These are phyloP conservation scores for Prionchulus punctatus DNA, from an alignment of 2,888 invertebrate genomes.

Conservation along the genomic window DNA sequence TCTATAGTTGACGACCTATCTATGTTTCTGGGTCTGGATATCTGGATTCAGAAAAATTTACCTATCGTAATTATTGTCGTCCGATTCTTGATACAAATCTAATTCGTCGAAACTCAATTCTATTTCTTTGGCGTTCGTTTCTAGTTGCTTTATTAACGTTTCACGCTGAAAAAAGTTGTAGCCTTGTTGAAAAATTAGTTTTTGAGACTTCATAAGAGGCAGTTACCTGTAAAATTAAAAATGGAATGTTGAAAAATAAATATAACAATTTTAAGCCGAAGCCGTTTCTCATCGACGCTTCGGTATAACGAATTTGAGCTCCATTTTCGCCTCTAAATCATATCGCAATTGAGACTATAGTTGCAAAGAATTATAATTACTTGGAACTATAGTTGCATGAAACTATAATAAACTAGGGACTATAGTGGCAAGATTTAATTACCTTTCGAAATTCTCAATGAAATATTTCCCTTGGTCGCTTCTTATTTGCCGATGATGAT, in stretches of 20 bases:
- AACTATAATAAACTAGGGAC: too few relatives aligned
- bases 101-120: constrained; percentile 48
- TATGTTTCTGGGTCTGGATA: too few relatives aligned
- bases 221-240: constrained; percentile 59
- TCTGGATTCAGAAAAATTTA: not conserved
- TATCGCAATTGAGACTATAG: not conserved
- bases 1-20: too few relatives aligned
- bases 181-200: not conserved
- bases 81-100: constrained; percentile 38
- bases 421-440: too few relatives aligned
- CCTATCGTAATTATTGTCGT: constrained; percentile 40
- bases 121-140: constrained; percentile 65
- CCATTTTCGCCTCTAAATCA: not conserved
- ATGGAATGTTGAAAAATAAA: constrained; percentile 85
- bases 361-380: too few relatives aligned
- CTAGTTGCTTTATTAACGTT: constrained; percentile 61
- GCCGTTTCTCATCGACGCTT: constrained; percentile 85
- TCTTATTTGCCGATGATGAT: constrained; percentile 73
- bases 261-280: constrained; percentile 79
- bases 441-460: constrained; percentile 49
- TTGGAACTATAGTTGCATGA: too few relatives aligned
- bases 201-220: not conserved
- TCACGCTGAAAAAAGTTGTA: constrained; percentile 42
- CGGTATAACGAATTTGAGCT: constrained; percentile 56
- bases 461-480: constrained; percentile 53